A percentile compares a stretch with the other conserved stretches of the same genome.
phyloP scores from a whole-genome alignment of 2,113 vertebrate species.

The Suricata suricatta region DNA sequence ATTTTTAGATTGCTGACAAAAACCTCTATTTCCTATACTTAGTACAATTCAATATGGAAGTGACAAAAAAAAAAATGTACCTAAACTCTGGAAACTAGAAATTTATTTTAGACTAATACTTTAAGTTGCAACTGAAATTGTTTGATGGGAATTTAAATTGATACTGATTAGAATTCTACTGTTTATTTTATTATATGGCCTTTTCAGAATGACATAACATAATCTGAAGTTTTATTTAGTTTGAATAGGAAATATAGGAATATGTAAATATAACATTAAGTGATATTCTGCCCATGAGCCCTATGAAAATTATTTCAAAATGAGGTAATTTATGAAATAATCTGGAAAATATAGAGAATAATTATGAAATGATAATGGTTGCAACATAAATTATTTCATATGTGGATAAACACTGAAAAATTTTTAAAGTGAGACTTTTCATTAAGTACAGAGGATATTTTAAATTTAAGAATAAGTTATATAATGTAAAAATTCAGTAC shows the following conservation, averaged over 20 bases:
- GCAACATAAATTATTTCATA: neutral
- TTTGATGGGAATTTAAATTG: slow-evolving; percentile 12
- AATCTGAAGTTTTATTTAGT: neutral
- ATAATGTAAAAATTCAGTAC: neutral
- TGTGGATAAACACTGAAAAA: neutral
- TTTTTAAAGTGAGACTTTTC: neutral
- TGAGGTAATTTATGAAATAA: neutral
- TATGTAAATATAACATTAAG: neutral
- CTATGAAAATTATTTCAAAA: slow-evolving; percentile 9
- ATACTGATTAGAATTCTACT: neutral
- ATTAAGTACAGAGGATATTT: neutral
- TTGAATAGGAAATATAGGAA: neutral
- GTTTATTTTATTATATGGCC: neutral
- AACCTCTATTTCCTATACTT: neutral
- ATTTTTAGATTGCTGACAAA: slow-evolving; percentile 16
- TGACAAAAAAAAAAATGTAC: neutral
- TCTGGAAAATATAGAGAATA: neutral
- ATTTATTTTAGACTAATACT: slow-evolving; percentile 20
- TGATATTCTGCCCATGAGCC: neutral
- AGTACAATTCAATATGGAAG: slow-evolving; percentile 14
- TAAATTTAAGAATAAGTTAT: neutral
- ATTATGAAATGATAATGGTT: neutral
- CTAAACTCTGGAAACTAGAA: slow-evolving; percentile 2
- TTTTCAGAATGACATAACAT: neutral
- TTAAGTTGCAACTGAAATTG: neutral